Evolutionary conservation across 2,888 invertebrate species (phyloP).

Genomic region (Germaria angustata): DNA sequence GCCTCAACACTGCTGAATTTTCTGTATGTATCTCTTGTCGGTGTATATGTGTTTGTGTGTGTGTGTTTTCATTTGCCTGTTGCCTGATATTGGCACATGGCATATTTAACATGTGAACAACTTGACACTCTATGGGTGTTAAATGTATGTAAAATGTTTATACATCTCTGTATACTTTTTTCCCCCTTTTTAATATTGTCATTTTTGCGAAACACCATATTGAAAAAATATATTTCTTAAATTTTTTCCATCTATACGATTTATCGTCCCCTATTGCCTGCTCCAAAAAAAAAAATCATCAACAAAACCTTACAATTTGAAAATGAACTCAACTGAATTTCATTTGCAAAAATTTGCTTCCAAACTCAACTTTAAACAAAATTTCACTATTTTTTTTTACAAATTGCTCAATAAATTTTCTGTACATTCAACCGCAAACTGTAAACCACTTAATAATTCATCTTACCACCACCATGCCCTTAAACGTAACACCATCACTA

Average conservation of each 20-base stretch:
- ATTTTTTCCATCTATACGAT: neutral
- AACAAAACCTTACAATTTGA: constrained; percentile 11
- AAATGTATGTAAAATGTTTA: constrained; percentile 49
- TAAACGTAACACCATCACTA: constrained; percentile 29
- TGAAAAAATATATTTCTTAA: constrained; percentile 21
- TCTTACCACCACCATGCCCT: constrained; percentile 56
- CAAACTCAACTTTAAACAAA: neutral
- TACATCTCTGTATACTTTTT: neutral
- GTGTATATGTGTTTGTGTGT: neutral
- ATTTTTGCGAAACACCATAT: constrained; percentile 18
- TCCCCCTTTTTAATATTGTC: constrained; percentile 1
- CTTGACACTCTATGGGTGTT: constrained; percentile 62
- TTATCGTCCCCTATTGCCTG: neutral
- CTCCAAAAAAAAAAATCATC: neutral
- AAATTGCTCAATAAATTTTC: constrained; percentile 65
- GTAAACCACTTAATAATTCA: constrained; percentile 66
- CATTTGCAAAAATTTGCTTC: constrained; percentile 8
- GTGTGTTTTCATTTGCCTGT: neutral
- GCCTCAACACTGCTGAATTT: neutral
- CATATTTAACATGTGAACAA: constrained; percentile 60
- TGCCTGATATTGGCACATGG: constrained; percentile 54
- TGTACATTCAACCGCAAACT: constrained; percentile 60
- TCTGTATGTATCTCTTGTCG: constrained; percentile 23
- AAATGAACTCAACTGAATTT: constrained; percentile 56
- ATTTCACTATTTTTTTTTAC: constrained; percentile 34